Evolutionary conservation across 1,140 invertebrate species (phyloP).

Genomic region (Drosophila watanabei): DNA sequence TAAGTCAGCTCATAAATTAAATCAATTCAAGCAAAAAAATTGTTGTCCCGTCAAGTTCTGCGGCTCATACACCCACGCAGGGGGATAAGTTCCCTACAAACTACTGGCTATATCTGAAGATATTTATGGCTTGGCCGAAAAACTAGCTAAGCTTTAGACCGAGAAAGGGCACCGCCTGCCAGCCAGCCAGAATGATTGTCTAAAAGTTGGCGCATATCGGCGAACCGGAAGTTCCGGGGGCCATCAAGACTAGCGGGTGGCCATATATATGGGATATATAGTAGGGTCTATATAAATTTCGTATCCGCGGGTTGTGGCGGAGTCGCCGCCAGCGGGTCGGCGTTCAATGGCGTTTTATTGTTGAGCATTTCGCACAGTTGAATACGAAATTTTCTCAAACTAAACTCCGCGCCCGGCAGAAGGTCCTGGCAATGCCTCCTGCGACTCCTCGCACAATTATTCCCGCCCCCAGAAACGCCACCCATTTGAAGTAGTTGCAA

Average conservation of each 20-base stretch:
- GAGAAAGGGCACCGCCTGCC: conserved; percentile 34
- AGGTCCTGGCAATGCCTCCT: background rate
- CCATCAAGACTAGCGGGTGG: conserved; percentile 76
- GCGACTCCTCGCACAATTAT: conserved; percentile 22
- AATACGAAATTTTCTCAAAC: conserved; percentile 41
- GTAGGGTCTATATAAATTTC: conserved; percentile 10
- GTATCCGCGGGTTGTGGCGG: conserved; percentile 19
- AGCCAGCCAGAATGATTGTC: conserved; percentile 66
- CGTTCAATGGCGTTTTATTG: conserved; percentile 74
- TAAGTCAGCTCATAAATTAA: conserved; percentile 79
- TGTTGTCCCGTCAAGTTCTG: conserved; percentile 56
- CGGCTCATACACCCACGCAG: conserved; percentile 39
- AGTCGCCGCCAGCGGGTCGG: conserved; percentile 57
- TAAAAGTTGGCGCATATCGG: conserved; percentile 76
- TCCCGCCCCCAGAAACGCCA: background rate
- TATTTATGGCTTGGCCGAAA: conserved; percentile 66
- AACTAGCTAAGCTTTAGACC: conserved; percentile 68
- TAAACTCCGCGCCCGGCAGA: background rate
- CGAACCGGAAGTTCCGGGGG: conserved; percentile 68
- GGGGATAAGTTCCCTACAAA: conserved; percentile 12
- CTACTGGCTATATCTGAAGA: conserved; percentile 26
- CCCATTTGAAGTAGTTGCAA: conserved; percentile 50
- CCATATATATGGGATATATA: conserved; percentile 1
- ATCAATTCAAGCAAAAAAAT: conserved; percentile 56
- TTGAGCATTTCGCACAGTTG: conserved; percentile 71